A percentile compares a stretch with the other conserved stretches of the same genome.
Conservation (phyloP, 2,888 invertebrate genomes). For the Carabus problematicus region DNA sequence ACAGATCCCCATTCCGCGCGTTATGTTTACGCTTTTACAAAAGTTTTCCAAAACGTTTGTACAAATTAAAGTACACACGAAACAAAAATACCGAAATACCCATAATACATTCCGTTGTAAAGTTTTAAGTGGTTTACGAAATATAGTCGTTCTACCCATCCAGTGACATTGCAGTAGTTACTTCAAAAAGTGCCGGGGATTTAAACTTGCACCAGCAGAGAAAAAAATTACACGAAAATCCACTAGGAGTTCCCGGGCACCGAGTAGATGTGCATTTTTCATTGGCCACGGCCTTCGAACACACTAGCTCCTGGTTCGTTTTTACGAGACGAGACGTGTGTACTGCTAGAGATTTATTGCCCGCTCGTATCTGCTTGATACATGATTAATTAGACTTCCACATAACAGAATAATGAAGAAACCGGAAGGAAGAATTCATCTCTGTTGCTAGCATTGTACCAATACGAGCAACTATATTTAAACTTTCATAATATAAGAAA, state of each 20-base stretch:
- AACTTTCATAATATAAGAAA: no score
- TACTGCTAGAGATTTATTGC: constrained; percentile 31
- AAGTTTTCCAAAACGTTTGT: constrained; percentile 22
- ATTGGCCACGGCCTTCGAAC: constrained; percentile 11
- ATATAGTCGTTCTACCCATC: background rate
- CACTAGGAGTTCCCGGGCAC: constrained; percentile 21
- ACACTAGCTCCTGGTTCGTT: background rate
- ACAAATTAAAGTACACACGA: background rate
- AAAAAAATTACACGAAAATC: constrained; percentile 39
- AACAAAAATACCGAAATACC: constrained; percentile 12
- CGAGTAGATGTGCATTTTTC: constrained; percentile 32
- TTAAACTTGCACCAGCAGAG: background rate
- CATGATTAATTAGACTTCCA: constrained; percentile 31
- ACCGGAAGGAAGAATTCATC: constrained; percentile 16
- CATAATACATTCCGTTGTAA: constrained; percentile 19
- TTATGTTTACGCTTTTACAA: constrained; percentile 6
- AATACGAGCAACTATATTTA: no score
- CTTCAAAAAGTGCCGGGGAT: no score
- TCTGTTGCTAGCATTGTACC: no score
- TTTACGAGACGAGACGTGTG: constrained; percentile 20
- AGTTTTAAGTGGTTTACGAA: constrained; percentile 27
- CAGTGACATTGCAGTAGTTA: constrained; percentile 1
- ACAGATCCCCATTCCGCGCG: constrained; percentile 4
- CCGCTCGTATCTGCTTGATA: constrained; percentile 31
- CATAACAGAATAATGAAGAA: background rate